These are phyloP conservation scores for Notolepis coatsorum DNA, from an alignment of 2,797 vertebrate genomes.

Conservation along the genomic window DNA sequence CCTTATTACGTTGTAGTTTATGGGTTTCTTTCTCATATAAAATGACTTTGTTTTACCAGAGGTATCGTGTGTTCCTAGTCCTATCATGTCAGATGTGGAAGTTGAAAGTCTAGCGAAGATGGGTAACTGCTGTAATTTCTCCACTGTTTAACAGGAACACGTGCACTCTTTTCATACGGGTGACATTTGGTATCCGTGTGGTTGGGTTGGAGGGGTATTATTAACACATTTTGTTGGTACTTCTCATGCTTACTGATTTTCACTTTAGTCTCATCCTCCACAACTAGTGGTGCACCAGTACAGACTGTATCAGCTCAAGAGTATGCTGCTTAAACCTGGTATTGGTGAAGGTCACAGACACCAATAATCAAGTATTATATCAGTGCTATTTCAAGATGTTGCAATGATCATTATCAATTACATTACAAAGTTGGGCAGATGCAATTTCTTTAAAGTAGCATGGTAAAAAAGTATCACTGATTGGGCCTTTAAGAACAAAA, in stretches of 20 bases:
- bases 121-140: slow-evolving; percentile 48
- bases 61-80: slow-evolving; percentile 22
- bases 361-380: too few species aligned
- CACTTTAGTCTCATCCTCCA: too few species aligned
- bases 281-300: too few species aligned
- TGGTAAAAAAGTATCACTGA: too few species aligned
- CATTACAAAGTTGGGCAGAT: too few species aligned
- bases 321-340: too few species aligned
- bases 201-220: not conserved
- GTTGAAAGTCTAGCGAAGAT: slow-evolving; percentile 10
- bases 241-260: not conserved
- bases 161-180: not conserved
- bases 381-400: not conserved
- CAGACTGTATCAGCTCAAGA: too few species aligned
- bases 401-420: not conserved
- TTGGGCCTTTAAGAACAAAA: too few species aligned
- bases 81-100: not conserved
- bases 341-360: too few species aligned
- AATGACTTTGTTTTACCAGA: slow-evolving; percentile 50
- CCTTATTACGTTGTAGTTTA: too few species aligned
- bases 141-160: slow-evolving; percentile 17
- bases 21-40: not conserved
- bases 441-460: too few species aligned
- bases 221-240: not conserved
- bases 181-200: not conserved